These are phyloP conservation scores for Lacerta bilineata DNA, from an alignment of 2,797 vertebrate genomes.

Conservation along the genomic window DNA sequence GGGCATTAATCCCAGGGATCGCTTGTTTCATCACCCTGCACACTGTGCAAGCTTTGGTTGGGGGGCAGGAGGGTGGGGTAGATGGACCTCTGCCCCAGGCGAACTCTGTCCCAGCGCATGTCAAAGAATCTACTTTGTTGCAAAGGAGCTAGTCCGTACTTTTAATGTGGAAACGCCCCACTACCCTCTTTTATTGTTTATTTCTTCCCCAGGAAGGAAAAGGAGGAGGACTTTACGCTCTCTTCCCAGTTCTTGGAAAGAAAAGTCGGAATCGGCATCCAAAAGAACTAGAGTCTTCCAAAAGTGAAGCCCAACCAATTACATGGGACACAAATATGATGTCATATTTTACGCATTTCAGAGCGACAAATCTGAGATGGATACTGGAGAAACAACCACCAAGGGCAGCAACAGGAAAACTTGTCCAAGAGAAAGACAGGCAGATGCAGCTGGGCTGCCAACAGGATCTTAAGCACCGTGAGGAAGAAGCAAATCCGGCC, in stretches of 20 bases:
- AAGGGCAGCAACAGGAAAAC: slow-evolving; percentile 32
- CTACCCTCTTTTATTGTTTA: background rate
- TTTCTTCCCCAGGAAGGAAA: background rate
- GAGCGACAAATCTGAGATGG: background rate
- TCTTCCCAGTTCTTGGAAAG: background rate
- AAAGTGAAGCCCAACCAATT: background rate
- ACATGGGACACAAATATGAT: too few relatives aligned
- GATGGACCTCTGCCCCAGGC: slow-evolving; percentile 6
- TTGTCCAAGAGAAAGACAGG: background rate
- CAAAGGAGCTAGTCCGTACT: slow-evolving; percentile 7
- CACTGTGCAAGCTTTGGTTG: too few relatives aligned
- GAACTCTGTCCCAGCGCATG: background rate
- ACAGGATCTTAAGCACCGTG: too few relatives aligned
- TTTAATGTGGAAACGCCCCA: background rate
- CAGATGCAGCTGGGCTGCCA: too few relatives aligned
- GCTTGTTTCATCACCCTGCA: slow-evolving; percentile 30
- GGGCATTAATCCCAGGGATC: slow-evolving; percentile 66
- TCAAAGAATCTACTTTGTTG: background rate
- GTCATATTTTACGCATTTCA: background rate
- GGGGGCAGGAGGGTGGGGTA: background rate
- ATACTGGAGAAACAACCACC: background rate
- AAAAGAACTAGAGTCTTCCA: background rate
- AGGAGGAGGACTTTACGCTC: background rate
- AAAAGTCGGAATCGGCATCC: background rate
- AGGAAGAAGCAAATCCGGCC: background rate